Base-by-base conservation (phyloP, 1,140 invertebrate species). In the Oryzaephilus surinamensis region DNA sequence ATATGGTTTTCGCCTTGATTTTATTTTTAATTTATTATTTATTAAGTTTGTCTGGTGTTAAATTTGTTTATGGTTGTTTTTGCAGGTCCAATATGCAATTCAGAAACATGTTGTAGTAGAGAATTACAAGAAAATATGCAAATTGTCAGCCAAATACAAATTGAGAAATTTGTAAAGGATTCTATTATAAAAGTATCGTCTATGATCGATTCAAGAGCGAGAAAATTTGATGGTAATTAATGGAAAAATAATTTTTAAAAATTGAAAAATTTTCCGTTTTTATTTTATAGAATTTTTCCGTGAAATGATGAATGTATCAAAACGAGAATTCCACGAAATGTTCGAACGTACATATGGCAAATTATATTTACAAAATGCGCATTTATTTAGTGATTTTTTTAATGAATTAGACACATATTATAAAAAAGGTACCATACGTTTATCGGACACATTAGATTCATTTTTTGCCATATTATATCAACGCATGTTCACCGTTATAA, bases 401-500 rank as follows among this genome's bases (percentile, higher is more conserved):
- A 76, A 77, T 43, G 79, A 94, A 51, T 68, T 98, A 45, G 88
- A 93, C 57, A 78, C 75, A 46, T 98, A 97, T 61, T 96, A 94
- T 66, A 69, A 72, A 2, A 77, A 76, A 43, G 90, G 90, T 11
- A 69, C 80, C 50, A 74, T 85, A 6, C 79, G 93, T 58, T 73
- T 97, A 7, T 74, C 81, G 20, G 77, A 81, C 11, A 81, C 85
- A 12, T 81, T 97, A 79, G 85, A 97, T 48, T 77, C 77, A 38
- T 98, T 98, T 69, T 98, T 97, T 68, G 80, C 76, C 32, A 83
- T 79, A 3, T 75, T 97, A 0, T 93, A 97, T 58, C 83, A 93
- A 62, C 90, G 88, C 60, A 97, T 98, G 91, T 97, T 97, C 65
- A 83, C 78, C 0, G 89, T 97, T 15, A 67, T 97, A 41, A 97